Base-by-base conservation (phyloP, 2,888 invertebrate species). In the Limnephilus marmoratus region DNA sequence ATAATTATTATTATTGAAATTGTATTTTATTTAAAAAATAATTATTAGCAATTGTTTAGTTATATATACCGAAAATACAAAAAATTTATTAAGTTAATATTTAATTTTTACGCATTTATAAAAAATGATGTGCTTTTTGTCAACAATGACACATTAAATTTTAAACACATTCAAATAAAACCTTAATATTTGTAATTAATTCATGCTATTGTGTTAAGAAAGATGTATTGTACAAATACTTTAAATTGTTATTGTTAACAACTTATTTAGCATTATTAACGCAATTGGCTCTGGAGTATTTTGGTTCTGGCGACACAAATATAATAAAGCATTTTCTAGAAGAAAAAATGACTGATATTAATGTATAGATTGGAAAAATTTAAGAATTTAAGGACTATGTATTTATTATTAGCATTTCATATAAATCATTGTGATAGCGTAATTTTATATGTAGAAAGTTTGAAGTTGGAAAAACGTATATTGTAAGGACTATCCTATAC, bases 321-420 rank as follows among this genome's bases (percentile, higher is more conserved):
- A 68, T 68, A 68, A 68, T 68, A 68, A 45, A 86, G 49, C 86
- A 87, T 49, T 89, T 89, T 89, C 88, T 89, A 89, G 68, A 89
- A 89, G 88, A 89, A 89, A 89, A 81, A 89, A 89, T 89, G 88
- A 89, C 88, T 89, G 88, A 89, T 88, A 88, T 68, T 89, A 89
- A 45, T 37, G 68, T 29, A 89, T 89, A 34, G 88, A 24, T 68
- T 89, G 68, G 80, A 89, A 89, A 68, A 89, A 89, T 80, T 89
- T 87, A 87, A 89, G 37, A 53, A 88, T 31, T 88, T 89, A 81
- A 41, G n/a, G 49, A 53, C 49, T 37, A 41, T 87, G 53, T 53
- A 34, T 24, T 86, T 41, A 29, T 45, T n/a, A 86, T 89, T 89
- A 89, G 88, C 88, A 37, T 89, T 87, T 89, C 80, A 89, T 12